These are phyloP conservation scores for Agrotis exclamationis DNA, from an alignment of 2,888 invertebrate species.

Conservation along the genomic window DNA sequence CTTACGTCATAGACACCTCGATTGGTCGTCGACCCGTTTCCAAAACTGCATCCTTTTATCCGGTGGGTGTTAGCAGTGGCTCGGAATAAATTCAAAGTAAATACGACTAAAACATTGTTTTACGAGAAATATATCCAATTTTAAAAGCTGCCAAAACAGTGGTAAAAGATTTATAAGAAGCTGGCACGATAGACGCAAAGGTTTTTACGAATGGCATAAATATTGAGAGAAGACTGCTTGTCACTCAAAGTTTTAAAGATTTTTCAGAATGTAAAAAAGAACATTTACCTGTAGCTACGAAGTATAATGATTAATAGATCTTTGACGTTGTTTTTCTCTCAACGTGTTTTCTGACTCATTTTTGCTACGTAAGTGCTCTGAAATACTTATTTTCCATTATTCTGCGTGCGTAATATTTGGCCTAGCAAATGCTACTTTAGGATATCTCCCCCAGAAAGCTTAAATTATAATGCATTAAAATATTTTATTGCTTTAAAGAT, in stretches of 20 bases:
- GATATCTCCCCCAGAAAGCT: background rate
- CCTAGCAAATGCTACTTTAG: background rate
- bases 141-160: conserved; percentile 31
- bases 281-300: conserved; percentile 41
- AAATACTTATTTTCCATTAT: conserved; percentile 39
- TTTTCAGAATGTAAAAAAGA: conserved; percentile 32
- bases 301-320: conserved; percentile 47
- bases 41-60: conserved; percentile 62
- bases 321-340: conserved; percentile 32
- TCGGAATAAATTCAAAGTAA: conserved; percentile 44
- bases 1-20: conserved; percentile 62
- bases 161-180: conserved; percentile 17
- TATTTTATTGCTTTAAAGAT: background rate
- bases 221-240: conserved; percentile 16
- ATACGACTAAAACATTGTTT: conserved; percentile 45
- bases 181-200: background rate
- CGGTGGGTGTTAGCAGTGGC: conserved; percentile 48
- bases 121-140: conserved; percentile 11
- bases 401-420: conserved; percentile 9
- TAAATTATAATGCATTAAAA: background rate
- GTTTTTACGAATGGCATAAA: conserved; percentile 20
- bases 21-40: conserved; percentile 65
- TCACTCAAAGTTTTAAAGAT: conserved; percentile 7
- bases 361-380: conserved; percentile 17
- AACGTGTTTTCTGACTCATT: conserved; percentile 40